Evolutionary conservation across 2,888 invertebrate species (phyloP).

Genomic region (Eurytoma californica): DNA sequence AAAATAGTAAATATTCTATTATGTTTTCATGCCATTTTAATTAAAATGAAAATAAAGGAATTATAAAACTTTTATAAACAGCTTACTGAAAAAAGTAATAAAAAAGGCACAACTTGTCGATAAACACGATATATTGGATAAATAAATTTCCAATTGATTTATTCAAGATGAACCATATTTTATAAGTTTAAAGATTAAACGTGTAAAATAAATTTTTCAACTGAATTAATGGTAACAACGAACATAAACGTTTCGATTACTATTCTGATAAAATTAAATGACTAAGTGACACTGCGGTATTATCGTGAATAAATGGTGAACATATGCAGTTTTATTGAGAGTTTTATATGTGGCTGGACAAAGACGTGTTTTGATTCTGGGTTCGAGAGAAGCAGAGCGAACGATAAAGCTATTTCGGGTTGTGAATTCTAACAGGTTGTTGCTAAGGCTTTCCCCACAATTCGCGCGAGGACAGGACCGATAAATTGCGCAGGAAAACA

Average conservation of each 20-base stretch:
- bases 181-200: too few species aligned
- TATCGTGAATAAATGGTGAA: background rate
- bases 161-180: too few species aligned
- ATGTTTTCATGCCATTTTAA: too few species aligned
- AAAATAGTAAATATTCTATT: too few species aligned
- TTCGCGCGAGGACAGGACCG: slow-evolving; percentile 2
- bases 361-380: slow-evolving; percentile 30
- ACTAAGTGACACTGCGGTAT: too few species aligned
- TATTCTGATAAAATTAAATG: too few species aligned
- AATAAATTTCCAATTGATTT: too few species aligned
- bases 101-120: too few species aligned
- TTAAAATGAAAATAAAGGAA: too few species aligned
- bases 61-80: too few species aligned
- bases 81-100: too few species aligned
- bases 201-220: background rate
- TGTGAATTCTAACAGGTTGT: slow-evolving; percentile 49
- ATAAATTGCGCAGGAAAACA: slow-evolving; percentile 15
- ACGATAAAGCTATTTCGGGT: slow-evolving; percentile 27
- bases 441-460: slow-evolving; percentile 13
- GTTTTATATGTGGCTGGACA: background rate
- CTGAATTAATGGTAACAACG: background rate
- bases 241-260: background rate
- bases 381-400: background rate
- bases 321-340: background rate
- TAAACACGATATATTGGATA: too few species aligned